Base-by-base conservation (phyloP, 2,797 vertebrate species). In the Hafferia zeledoni region DNA sequence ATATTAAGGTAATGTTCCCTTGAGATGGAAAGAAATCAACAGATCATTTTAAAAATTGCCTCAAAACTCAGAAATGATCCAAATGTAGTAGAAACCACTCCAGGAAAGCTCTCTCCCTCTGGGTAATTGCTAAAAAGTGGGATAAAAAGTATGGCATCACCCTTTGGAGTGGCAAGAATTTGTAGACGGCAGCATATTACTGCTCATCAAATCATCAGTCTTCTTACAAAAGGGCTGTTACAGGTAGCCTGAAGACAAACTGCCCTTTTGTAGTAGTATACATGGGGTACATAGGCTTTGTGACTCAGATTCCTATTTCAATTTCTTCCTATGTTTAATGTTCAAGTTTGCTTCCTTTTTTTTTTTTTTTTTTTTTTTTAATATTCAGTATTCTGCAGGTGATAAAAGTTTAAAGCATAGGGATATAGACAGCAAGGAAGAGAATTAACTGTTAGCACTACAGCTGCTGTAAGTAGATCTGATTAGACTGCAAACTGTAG, bases 201-300 rank as follows among this genome's bases (percentile, higher is more conserved):
- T 83, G 67, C 25, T 56, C n/a, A 83, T 90, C 80, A 83, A 52
- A 57, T 72, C 46, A 91, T 96, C 65, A 55, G 16, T 87, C 63
- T 89, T 72, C 63, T 72, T 81, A 20, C 3, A 35, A 47, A 95
- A 90, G 56, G 61, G 60, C 37, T 83, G 31, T 59, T 83, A 47
- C 49, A 81, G 30, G 78, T 91, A 95, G 69, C 89, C 82, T 87
- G 86, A 89, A 96, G 87, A 92, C 43, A 89, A 97, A 86, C 18
- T 90, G 94, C 88, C 87, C 74, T 97, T 97, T 95, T 95, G 44
- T 59, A 61, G 49, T 14, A 39, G 20, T 43, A 23, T 81, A 47
- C 0, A 3, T 50, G 30, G 46, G 52, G 63, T 30, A 59, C 55
- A 43, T 0, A 1, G 60, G 55, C 37, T 77, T 94, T 77, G 30